Evolutionary conservation across 2,113 vertebrate genomes (phyloP).

Genomic region (Hemiprocne comata): DNA sequence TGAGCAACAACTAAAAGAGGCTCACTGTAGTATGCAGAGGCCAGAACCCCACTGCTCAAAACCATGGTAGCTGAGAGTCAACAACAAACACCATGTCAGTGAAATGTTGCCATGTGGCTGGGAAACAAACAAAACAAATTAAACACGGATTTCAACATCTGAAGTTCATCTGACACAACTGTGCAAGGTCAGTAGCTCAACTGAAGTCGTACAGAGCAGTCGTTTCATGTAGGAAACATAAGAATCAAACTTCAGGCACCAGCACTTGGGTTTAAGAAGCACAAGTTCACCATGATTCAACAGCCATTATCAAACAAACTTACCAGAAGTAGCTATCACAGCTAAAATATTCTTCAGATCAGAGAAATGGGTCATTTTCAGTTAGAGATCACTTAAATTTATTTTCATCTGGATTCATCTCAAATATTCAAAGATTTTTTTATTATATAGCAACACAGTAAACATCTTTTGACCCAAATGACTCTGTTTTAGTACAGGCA

Average conservation of each 20-base stretch:
- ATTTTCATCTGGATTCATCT: neutral
- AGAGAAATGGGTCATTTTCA: slow-evolving; percentile 71
- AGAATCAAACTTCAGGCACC: slow-evolving; percentile 77
- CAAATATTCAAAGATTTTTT: neutral
- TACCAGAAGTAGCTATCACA: slow-evolving; percentile 56
- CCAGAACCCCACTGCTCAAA: slow-evolving; percentile 23
- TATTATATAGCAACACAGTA: neutral
- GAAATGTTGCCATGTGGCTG: neutral
- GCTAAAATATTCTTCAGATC: slow-evolving; percentile 6
- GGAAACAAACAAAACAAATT: slow-evolving; percentile 12
- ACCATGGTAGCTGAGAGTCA: slow-evolving; percentile 19
- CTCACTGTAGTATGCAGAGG: neutral
- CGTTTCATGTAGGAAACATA: neutral
- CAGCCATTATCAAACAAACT: slow-evolving; percentile 55
- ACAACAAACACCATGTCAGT: neutral
- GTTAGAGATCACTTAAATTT: neutral
- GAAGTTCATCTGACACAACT: slow-evolving; percentile 1
- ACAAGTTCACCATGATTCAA: slow-evolving; percentile 55
- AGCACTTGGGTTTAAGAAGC: slow-evolving; percentile 69
- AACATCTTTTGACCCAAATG: neutral
- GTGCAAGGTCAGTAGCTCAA: neutral
- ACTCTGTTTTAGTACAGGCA: neutral
- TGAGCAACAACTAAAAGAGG: slow-evolving; percentile 14
- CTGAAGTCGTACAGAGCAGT: neutral
- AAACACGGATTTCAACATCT: slow-evolving; percentile 2